Evolutionary conservation across 1,140 invertebrate species (phyloP).

Genomic region (Himalopsyche phryganea): DNA sequence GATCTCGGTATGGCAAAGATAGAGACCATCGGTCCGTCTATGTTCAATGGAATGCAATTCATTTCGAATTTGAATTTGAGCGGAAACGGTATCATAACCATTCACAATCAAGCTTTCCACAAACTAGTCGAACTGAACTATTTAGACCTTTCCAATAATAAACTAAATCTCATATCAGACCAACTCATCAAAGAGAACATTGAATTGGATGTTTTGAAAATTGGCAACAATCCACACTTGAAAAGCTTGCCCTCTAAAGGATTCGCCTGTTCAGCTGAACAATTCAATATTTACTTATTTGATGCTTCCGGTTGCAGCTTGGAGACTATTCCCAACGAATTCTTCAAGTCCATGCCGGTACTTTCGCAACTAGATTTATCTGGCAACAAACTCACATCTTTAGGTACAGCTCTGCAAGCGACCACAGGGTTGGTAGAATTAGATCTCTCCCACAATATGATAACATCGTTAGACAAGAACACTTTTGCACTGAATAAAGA

Average conservation of each 20-base stretch:
- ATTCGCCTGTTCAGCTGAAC: conserved; percentile 53
- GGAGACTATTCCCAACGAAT: conserved; percentile 55
- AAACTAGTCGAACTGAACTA: conserved; percentile 58
- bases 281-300: conserved; percentile 62
- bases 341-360: conserved; percentile 64
- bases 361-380: conserved; percentile 61
- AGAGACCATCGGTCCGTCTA: conserved; percentile 58
- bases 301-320: conserved; percentile 68
- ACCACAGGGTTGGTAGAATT: conserved; percentile 59
- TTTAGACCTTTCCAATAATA: conserved; percentile 67
- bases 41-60: conserved; percentile 59
- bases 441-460: conserved; percentile 65
- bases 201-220: conserved; percentile 62
- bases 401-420: conserved; percentile 50
- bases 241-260: conserved; percentile 58
- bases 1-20: conserved; percentile 64
- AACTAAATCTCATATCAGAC: conserved; percentile 59
- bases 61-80: conserved; percentile 61
- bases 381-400: conserved; percentile 57
- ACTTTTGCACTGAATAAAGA: conserved; percentile 61
- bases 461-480: conserved; percentile 55
- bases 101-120: conserved; percentile 64
- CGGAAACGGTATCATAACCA: conserved; percentile 61
- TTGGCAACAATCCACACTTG: conserved; percentile 63
- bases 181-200: conserved; percentile 64